Conservation (phyloP, 2,888 invertebrate species). For the Tanypteryx hageni region DNA sequence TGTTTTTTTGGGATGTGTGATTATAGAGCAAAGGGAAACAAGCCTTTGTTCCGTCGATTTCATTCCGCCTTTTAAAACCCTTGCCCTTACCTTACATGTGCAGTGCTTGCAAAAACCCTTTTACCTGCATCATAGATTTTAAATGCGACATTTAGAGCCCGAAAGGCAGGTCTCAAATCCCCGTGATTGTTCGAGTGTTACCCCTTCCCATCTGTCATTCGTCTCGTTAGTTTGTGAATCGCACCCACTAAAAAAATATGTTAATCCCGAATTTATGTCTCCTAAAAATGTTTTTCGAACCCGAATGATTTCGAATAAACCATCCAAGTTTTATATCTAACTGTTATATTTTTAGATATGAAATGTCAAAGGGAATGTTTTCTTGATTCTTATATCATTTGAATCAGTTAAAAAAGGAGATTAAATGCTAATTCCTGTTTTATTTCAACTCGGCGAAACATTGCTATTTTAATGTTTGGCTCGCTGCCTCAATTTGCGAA, state of each 20-base stretch:
- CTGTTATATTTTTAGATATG: too few species aligned
- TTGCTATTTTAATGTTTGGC: too few species aligned
- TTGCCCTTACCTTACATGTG: neutral
- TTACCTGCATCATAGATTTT: neutral
- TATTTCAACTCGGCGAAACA: too few species aligned
- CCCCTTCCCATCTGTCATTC: neutral
- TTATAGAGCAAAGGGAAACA: too few species aligned
- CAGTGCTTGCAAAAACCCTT: neutral
- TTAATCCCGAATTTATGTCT: constrained; percentile 64
- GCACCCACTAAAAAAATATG: neutral
- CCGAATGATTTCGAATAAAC: too few species aligned
- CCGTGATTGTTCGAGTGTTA: neutral
- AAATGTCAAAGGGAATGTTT: too few species aligned
- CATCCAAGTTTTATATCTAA: too few species aligned
- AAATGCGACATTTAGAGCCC: too few species aligned
- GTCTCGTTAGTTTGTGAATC: neutral
- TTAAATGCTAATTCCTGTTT: too few species aligned
- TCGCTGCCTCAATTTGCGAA: too few species aligned
- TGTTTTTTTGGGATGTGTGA: constrained; percentile 60
- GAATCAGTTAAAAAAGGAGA: too few species aligned
- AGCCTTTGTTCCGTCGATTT: neutral
- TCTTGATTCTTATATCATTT: too few species aligned
- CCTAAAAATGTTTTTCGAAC: constrained; percentile 54
- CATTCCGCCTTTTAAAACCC: neutral
- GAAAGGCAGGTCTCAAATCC: neutral